These are phyloP conservation scores for Callipepla californica DNA, from an alignment of 2,113 vertebrate species.

Conservation along the genomic window DNA sequence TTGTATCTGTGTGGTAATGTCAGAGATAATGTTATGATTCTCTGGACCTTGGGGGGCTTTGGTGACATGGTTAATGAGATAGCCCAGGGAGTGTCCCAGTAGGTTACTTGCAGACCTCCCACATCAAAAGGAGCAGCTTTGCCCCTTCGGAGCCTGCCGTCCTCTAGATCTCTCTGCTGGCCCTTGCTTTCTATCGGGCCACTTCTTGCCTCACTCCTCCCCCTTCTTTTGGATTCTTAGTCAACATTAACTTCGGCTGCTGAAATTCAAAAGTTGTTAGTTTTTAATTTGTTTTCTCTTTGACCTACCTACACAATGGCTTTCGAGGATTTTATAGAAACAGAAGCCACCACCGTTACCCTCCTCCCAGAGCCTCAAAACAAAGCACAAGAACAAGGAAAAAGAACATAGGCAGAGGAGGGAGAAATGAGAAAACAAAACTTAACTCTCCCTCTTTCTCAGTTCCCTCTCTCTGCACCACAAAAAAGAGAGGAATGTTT, in stretches of 20 bases:
- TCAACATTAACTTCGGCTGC: slow-evolving; percentile 77
- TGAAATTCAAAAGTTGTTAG: slow-evolving; percentile 79
- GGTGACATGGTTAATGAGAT: slow-evolving; percentile 99
- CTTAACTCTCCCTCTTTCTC: not conserved
- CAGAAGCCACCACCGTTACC: not conserved
- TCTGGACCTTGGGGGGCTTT: slow-evolving; percentile 90
- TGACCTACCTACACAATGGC: slow-evolving; percentile 72
- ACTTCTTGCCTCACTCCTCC: slow-evolving; percentile 1
- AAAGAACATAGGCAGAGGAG: not conserved
- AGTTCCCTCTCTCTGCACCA: not conserved
- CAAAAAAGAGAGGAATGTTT: not conserved
- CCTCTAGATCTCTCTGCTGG: slow-evolving; percentile 79
- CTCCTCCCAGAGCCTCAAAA: not conserved
- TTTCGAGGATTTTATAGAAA: slow-evolving; percentile 47
- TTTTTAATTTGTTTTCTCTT: slow-evolving; percentile 78
- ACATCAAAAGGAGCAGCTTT: slow-evolving; percentile 91
- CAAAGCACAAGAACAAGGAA: not conserved
- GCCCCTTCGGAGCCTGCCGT: slow-evolving; percentile 74
- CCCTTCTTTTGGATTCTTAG: slow-evolving; percentile 64
- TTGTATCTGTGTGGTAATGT: slow-evolving; percentile 93
- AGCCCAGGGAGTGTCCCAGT: slow-evolving; percentile 89
- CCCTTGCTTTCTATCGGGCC: slow-evolving; percentile 66
- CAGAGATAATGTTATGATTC: slow-evolving; percentile 98
- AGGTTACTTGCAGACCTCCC: slow-evolving; percentile 93
- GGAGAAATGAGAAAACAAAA: not conserved